Evolutionary conservation across 2,888 invertebrate species (phyloP).

Genomic region (Callyntrura sp.): DNA sequence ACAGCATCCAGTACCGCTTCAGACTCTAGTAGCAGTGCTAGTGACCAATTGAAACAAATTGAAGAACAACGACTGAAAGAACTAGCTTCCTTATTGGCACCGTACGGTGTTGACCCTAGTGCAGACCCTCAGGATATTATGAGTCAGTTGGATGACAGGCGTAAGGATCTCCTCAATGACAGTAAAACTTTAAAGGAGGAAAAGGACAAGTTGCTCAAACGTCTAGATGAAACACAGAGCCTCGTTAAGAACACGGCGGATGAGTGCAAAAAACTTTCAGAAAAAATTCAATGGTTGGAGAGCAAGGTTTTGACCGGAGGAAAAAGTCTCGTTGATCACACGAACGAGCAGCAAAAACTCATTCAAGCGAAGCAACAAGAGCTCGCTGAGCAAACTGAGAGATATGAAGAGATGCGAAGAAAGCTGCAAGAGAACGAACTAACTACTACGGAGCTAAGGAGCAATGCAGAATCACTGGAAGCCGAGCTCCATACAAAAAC

Average conservation of each 20-base stretch:
- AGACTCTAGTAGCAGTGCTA: slow-evolving; percentile 74
- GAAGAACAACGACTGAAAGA: slow-evolving; percentile 82
- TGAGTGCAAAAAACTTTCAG: slow-evolving; percentile 88
- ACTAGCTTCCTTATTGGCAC: slow-evolving; percentile 80
- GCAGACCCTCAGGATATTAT: slow-evolving; percentile 83
- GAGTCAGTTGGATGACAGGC: slow-evolving; percentile 81
- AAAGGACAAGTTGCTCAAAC: slow-evolving; percentile 87
- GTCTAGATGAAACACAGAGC: slow-evolving; percentile 90
- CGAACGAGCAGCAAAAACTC: slow-evolving; percentile 96
- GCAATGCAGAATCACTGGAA: slow-evolving; percentile 96
- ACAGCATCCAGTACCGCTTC: slow-evolving; percentile 72
- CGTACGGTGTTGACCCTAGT: slow-evolving; percentile 82
- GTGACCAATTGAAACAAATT: slow-evolving; percentile 76
- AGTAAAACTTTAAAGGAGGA: slow-evolving; percentile 86
- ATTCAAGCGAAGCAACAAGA: slow-evolving; percentile 94
- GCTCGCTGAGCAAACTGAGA: slow-evolving; percentile 94
- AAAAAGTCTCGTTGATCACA: slow-evolving; percentile 97
- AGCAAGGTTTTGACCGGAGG: slow-evolving; percentile 97
- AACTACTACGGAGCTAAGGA: slow-evolving; percentile 94
- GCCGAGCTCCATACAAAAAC: slow-evolving; percentile 99
- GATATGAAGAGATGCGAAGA: slow-evolving; percentile 95
- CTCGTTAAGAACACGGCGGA: slow-evolving; percentile 84
- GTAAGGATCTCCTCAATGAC: slow-evolving; percentile 84
- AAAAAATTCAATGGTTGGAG: slow-evolving; percentile 94
- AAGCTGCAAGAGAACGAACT: slow-evolving; percentile 97